Evolutionary conservation across 1,140 invertebrate species (phyloP), one percentile per base, ranked within the genome.

Genomic region (Drosophila miranda): DNA sequence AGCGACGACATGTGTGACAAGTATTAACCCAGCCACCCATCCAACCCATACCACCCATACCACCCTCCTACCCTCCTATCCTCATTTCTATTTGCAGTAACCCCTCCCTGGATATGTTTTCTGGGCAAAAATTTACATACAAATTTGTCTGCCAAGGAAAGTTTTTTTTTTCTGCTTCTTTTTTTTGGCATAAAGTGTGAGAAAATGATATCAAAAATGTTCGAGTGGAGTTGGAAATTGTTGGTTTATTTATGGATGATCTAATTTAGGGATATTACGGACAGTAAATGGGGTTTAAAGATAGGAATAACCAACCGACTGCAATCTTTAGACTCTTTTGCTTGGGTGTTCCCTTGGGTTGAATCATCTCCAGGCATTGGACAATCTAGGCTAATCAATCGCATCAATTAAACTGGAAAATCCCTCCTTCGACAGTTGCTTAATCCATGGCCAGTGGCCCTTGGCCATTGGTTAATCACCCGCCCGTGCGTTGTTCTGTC

Each of bases 1-100:
- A 75, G 76, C 72, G 55, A 67, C 72, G 60, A 86, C 80, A 84
- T 84, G 80, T 84, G 81, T 80, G 80, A 84, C 80, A 84, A 84
- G 81, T 80, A 79, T 73, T 63, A 67, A 83, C 62, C 61, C 64
- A 34, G 19, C 19, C 19, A 19, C 19, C 19, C 19, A 19, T 1
- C 19, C 23, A 23, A 2, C 23, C 21, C 2, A 2, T 0, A 4
- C 14, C 0, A 9, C 13, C 21, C 21, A 62, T 26, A 16, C 8
- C 3, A 16, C n/a, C 21, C 21, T 23, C 1, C 53, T 28, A 19
- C 28, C 26, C 46, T 26, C 67, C 16, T 16, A 34, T 21, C 5
- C 44, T 44, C 13, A n/a, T 11, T 57, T 38, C 34, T 38, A 38
- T 38, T 38, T 38, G 34, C 30, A 34, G 30, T 14, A 42, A 38